These are phyloP conservation scores for Drosophila carrolli DNA, from an alignment of 1,140 invertebrate genomes.

Conservation along the genomic window DNA sequence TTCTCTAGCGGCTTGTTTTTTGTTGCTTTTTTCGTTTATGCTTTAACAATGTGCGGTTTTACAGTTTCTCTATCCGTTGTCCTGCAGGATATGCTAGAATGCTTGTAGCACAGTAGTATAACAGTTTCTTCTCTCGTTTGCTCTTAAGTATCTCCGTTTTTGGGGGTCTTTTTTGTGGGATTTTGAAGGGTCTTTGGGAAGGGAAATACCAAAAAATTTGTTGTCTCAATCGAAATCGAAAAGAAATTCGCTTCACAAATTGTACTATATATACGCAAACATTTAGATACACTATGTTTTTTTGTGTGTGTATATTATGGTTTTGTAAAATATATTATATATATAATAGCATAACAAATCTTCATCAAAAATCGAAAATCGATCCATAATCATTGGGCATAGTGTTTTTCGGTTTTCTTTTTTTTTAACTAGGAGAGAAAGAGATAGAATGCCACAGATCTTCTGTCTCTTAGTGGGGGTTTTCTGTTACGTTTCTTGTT, in stretches of 20 bases:
- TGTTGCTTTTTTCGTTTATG: conserved; percentile 34
- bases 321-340: conserved; percentile 38
- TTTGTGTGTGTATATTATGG: conserved; percentile 20
- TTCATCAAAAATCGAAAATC: conserved; percentile 51
- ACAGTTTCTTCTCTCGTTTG: conserved; percentile 50
- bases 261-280: conserved; percentile 43
- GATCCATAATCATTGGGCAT: conserved; percentile 47
- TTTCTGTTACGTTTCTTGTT: conserved; percentile 18
- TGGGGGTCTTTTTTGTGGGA: not conserved
- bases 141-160: conserved; percentile 24
- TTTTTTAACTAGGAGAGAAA: conserved; percentile 41
- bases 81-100: conserved; percentile 62
- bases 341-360: conserved; percentile 50
- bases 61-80: conserved; percentile 56
- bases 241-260: conserved; percentile 52
- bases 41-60: conserved; percentile 70
- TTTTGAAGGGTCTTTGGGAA: not conserved
- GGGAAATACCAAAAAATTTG: conserved; percentile 10
- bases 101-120: conserved; percentile 74
- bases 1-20: conserved; percentile 7
- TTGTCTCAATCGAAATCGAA: conserved; percentile 39
- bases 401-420: conserved; percentile 4
- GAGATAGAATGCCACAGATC: conserved; percentile 43
- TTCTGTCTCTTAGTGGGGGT: conserved; percentile 34
- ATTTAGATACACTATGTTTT: conserved; percentile 29